Evolutionary conservation across 37 sponge, comb jelly and placozoan species (phyloP).

Genomic region (Mnemiopsis leidyi): DNA sequence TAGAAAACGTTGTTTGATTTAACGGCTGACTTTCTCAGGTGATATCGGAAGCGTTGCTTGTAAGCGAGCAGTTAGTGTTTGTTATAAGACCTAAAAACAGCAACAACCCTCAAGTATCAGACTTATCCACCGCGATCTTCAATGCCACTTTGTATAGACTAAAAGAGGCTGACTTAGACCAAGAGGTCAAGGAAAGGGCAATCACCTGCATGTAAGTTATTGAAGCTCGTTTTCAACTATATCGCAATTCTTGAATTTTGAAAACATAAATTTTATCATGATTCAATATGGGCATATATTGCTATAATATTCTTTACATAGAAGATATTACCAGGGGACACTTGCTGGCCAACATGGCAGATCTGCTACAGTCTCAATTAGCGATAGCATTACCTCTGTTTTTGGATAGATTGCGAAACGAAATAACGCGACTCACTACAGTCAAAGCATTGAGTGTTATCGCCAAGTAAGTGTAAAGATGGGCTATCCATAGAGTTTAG

Average conservation of each 20-base stretch:
- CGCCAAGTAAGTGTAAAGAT: slow-evolving; percentile 73
- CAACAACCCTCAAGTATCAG: slow-evolving; percentile 61
- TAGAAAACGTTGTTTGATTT: no score
- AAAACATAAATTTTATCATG: background rate
- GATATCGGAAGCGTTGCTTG: slow-evolving; percentile 89
- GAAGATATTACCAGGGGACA: slow-evolving; percentile 74
- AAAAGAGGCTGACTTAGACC: slow-evolving; percentile 95
- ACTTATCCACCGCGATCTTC: slow-evolving; percentile 50
- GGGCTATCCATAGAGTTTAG: no score
- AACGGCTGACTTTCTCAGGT: no score
- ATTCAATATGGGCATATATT: no score
- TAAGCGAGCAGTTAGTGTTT: slow-evolving; percentile 81
- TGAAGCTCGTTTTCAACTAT: background rate
- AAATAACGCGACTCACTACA: slow-evolving; percentile 92
- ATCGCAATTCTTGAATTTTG: background rate
- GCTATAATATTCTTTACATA: no score
- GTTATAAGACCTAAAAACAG: slow-evolving; percentile 80
- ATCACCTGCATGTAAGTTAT: slow-evolving; percentile 89
- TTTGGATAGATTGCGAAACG: slow-evolving; percentile 87
- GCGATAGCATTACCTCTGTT: slow-evolving; percentile 84
- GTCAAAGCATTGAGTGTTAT: slow-evolving; percentile 86
- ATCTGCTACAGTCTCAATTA: slow-evolving; percentile 73
- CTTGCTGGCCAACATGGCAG: slow-evolving; percentile 79
- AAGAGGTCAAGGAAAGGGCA: slow-evolving; percentile 98
- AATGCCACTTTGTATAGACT: slow-evolving; percentile 79